phyloP scores from a whole-genome alignment of 1,140 invertebrate genomes.

The Trichomalopsis sarcophagae region DNA sequence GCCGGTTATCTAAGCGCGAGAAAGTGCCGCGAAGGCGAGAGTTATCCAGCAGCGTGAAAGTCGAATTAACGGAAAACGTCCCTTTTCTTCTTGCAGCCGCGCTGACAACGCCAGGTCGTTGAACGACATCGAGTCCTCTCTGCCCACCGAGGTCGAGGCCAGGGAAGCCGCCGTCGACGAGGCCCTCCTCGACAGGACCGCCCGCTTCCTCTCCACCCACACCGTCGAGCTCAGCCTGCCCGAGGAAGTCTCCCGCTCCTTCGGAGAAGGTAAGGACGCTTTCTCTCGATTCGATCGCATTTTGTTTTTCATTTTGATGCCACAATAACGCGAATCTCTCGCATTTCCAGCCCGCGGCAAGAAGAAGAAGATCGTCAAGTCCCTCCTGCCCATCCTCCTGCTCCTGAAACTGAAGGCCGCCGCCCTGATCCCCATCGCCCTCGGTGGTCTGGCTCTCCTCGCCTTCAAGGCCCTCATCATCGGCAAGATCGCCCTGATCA shows the following conservation, averaged over 20 bases:
- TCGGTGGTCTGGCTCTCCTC: constrained; percentile 86
- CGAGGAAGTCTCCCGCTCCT: constrained; percentile 78
- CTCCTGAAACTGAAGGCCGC: constrained; percentile 87
- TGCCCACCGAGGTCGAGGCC: constrained; percentile 82
- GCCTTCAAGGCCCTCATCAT: constrained; percentile 88
- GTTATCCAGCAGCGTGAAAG: not conserved
- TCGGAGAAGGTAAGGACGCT: constrained; percentile 73
- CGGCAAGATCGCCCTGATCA: constrained; percentile 86
- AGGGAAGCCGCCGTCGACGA: constrained; percentile 85
- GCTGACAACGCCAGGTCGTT: constrained; percentile 74
- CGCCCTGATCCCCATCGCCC: constrained; percentile 83
- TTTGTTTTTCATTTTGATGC: too few relatives aligned
- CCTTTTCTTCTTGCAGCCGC: constrained; percentile 64
- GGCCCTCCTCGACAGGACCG: constrained; percentile 83
- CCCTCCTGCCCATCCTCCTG: constrained; percentile 82
- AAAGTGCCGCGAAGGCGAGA: constrained; percentile 21
- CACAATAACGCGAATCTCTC: too few relatives aligned
- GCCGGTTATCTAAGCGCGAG: constrained; percentile 27
- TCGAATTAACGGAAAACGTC: not conserved
- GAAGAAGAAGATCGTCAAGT: constrained; percentile 79
- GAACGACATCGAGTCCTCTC: constrained; percentile 74
- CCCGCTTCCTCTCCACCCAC: constrained; percentile 85
- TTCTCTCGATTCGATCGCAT: too few relatives aligned
- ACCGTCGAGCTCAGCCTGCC: constrained; percentile 87
- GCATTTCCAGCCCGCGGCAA: constrained; percentile 74